These are phyloP conservation scores for Poecilus cupreus DNA, from an alignment of 2,888 invertebrate species.

Conservation along the genomic window DNA sequence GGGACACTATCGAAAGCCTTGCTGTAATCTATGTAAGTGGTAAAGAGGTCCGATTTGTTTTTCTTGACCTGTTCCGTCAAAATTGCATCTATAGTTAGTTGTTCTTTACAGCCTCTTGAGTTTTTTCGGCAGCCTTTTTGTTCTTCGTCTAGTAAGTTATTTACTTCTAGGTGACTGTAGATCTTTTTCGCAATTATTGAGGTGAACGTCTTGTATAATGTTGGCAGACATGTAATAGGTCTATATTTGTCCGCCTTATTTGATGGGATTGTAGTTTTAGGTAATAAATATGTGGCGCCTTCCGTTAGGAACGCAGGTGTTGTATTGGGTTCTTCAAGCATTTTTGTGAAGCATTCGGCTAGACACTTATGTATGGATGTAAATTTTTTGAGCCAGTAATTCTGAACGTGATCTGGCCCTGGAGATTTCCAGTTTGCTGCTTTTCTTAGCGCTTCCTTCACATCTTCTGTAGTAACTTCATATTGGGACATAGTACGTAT, in stretches of 20 bases:
- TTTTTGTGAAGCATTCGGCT: no score
- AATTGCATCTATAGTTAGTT: background rate
- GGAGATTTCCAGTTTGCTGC: slow-evolving; percentile 36
- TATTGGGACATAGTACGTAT: background rate
- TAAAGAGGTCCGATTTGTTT: background rate
- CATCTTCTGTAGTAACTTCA: background rate
- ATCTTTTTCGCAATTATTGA: slow-evolving; percentile 27
- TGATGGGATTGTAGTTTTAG: no score
- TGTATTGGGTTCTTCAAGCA: no score
- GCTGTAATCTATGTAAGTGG: background rate
- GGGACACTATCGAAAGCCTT: slow-evolving; percentile 10
- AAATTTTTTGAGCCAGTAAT: slow-evolving; percentile 50
- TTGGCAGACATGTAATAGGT: slow-evolving; percentile 40
- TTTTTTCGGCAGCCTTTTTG: slow-evolving; percentile 42
- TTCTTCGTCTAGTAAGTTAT: background rate
- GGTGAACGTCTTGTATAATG: slow-evolving; percentile 17
- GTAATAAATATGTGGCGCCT: slow-evolving; percentile 25
- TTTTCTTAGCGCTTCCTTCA: background rate
- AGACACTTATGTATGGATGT: slow-evolving; percentile 2
- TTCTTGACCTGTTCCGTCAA: background rate
- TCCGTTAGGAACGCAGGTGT: slow-evolving; percentile 30
- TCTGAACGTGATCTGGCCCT: slow-evolving; percentile 37
- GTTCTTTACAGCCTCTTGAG: slow-evolving; percentile 26
- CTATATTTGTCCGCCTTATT: background rate
- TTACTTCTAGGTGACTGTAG: slow-evolving; percentile 19